Base-by-base conservation (phyloP, 2,113 vertebrate genomes). In the Oreochromis niloticus region DNA sequence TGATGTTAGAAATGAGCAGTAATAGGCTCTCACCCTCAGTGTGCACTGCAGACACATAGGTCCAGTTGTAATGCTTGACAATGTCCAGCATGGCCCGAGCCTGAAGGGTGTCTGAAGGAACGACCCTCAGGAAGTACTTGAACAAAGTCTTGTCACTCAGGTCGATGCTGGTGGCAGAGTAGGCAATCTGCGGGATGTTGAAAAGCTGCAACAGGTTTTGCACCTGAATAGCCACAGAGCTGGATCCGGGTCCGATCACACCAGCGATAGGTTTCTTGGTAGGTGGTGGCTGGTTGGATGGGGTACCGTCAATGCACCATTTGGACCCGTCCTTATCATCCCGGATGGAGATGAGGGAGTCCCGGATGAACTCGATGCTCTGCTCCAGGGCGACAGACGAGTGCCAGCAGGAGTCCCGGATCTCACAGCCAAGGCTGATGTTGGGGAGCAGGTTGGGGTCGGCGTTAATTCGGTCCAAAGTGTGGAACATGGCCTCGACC, bases 401-500 rank as follows among this genome's bases (percentile, higher is more conserved):
- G 90, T 99, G 98, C 99, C 99, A 99, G 93, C 99, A 99, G 30
- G 99, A 99, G 95, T 99, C 99, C 68, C 99, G 96, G 93, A 99
- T 98, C 97, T 99, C 99, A 46, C 98, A 99, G 92, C 99, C 99
- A 91, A 99, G 95, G 12, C 97, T 99, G 94, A 99, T 98, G 90
- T 99, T 99, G 85, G 98, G 98, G n/a, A 99, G 96, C 82, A 99
- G 96, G 52, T 97, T 82, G 0, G 97, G 98, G 94, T 99, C 98
- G 1, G 97, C 90, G 32, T 99, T 99, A 94, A 99, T 99, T 92
- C 97, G 97, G 96, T 99, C 99, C 96, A 99, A 89, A 1, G 99
- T 98, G 91, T 99, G 97, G 95, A 99, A 99, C 98, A 99, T 99
- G 80, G 99, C 99, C 94, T 99, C 99, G 52, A 99, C 98, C 84